phyloP scores from a whole-genome alignment of 1,140 invertebrate genomes.

The Penaeus japonicus region DNA sequence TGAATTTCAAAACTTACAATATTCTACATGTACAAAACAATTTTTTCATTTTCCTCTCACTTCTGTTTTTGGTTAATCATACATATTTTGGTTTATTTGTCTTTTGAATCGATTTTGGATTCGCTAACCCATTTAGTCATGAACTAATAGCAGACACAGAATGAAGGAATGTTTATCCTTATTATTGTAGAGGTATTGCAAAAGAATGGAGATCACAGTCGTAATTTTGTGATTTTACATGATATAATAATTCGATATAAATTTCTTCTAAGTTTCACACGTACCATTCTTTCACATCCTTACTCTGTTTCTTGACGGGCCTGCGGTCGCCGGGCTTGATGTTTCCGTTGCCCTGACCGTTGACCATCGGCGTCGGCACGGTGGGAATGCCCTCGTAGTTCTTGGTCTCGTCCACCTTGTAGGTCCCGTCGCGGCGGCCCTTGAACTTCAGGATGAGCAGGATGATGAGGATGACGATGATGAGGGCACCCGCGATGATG shows the following conservation, averaged over 20 bases:
- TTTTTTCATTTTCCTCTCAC: too few species aligned
- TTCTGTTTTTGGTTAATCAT: too few species aligned
- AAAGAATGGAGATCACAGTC: conserved; percentile 56
- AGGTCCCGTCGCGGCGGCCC: conserved; percentile 83
- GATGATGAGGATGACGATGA: conserved; percentile 89
- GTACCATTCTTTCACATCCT: conserved; percentile 94
- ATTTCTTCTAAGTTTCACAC: conserved; percentile 70
- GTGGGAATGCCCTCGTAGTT: conserved; percentile 65
- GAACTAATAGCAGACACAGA: conserved; percentile 24
- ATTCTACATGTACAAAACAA: neutral
- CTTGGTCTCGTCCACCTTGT: conserved; percentile 86
- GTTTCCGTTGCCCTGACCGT: conserved; percentile 64
- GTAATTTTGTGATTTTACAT: conserved; percentile 54
- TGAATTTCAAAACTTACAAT: conserved; percentile 36
- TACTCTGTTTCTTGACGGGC: conserved; percentile 76
- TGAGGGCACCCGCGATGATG: conserved; percentile 89
- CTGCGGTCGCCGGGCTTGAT: conserved; percentile 66
- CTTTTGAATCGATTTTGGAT: too few species aligned
- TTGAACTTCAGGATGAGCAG: conserved; percentile 90
- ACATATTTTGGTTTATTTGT: too few species aligned
- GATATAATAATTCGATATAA: conserved; percentile 48
- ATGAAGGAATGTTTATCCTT: conserved; percentile 38
- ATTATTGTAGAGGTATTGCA: conserved; percentile 51
- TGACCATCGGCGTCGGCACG: conserved; percentile 64
- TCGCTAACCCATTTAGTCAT: neutral